Percentiles rank a stretch among this genome's conserved stretches.
Evolutionary conservation across 2,113 vertebrate genomes (phyloP).

Genomic region (Asarcornis scutulata): DNA sequence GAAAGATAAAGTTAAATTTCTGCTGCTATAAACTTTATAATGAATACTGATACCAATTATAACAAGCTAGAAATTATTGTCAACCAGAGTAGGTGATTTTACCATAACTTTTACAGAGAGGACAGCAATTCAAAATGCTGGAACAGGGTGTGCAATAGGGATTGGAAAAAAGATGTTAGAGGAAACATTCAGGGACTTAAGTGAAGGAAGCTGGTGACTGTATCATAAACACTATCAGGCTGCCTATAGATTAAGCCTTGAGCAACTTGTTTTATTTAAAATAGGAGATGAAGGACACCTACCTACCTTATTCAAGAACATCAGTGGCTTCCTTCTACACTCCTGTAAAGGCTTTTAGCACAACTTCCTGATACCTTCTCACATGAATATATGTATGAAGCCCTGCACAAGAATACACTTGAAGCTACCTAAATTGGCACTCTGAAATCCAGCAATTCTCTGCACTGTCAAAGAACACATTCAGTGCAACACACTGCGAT

Average conservation of each 20-base stretch:
- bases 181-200: neutral
- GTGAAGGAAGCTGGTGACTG: neutral
- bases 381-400: neutral
- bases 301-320: neutral
- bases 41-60: neutral
- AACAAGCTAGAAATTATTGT: neutral
- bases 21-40: neutral
- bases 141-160: neutral
- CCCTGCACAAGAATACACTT: neutral
- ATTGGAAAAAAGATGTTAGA: neutral
- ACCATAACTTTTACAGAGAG: neutral
- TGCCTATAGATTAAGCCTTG: neutral
- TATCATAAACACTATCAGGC: neutral
- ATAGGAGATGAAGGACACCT: neutral
- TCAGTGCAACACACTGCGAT: neutral
- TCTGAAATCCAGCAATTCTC: neutral
- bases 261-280: neutral
- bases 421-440: neutral
- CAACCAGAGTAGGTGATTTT: neutral
- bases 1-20: neutral
- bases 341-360: neutral
- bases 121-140: neutral
- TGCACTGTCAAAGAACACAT: neutral
- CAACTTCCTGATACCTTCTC: neutral
- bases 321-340: neutral